Conservation (phyloP, 2,888 invertebrate species). For the Stramonita haemastoma region DNA sequence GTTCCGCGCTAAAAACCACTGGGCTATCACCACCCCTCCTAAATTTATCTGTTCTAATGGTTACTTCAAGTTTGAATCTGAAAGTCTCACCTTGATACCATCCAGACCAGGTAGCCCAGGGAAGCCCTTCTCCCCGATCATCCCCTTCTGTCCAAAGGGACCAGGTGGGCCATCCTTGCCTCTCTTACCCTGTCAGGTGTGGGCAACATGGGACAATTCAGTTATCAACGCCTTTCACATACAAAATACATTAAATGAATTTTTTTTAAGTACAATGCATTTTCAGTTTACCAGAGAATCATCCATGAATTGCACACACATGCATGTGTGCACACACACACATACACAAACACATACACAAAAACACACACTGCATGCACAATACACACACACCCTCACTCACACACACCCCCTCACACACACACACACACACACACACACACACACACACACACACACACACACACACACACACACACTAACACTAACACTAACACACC, state of each 20-base stretch:
- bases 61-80: not conserved
- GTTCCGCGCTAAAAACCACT: too few species aligned
- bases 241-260: not conserved
- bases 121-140: slow-evolving; percentile 53
- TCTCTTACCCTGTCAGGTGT: slow-evolving; percentile 65
- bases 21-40: not conserved
- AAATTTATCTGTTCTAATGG: not conserved
- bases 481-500: slow-evolving; percentile 47
- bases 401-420: too few species aligned
- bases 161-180: slow-evolving; percentile 68
- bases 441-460: not conserved
- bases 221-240: not conserved
- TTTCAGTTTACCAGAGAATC: not conserved
- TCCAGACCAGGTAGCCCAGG: slow-evolving; percentile 49
- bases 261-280: not conserved
- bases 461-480: slow-evolving; percentile 39
- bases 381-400: too few species aligned
- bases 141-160: slow-evolving; percentile 52
- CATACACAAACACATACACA: not conserved
- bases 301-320: not conserved
- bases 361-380: not conserved
- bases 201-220: not conserved
- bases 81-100: slow-evolving; percentile 39
- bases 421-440: too few species aligned
- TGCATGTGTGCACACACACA: not conserved